Conservation (phyloP, 1,140 invertebrate genomes). For the Drosophila nannoptera region DNA sequence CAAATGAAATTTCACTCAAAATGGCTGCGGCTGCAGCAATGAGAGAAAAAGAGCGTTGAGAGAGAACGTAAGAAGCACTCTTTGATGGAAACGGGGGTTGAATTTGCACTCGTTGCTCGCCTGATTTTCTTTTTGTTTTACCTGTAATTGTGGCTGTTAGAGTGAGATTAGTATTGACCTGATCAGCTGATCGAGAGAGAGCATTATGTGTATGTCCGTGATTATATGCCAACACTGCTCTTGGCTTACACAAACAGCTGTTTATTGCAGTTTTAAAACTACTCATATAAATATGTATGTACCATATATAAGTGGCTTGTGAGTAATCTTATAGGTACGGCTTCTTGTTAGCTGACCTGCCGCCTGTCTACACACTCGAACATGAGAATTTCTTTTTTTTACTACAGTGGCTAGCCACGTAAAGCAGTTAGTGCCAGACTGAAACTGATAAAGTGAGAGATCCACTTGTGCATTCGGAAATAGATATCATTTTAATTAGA, state of each 20-base stretch:
- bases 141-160: constrained; percentile 24
- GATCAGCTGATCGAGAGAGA: constrained; percentile 63
- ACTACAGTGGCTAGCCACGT: neutral
- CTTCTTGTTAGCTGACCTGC: neutral
- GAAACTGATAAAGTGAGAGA: constrained; percentile 28
- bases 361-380: constrained; percentile 1
- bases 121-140: constrained; percentile 23
- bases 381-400: neutral
- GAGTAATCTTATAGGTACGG: constrained; percentile 14
- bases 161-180: constrained; percentile 27
- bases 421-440: neutral
- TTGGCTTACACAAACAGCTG: constrained; percentile 39
- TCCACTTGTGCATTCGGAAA: constrained; percentile 18
- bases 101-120: constrained; percentile 21
- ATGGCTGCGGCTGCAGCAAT: constrained; percentile 31
- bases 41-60: neutral
- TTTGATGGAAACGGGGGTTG: constrained; percentile 19
- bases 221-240: neutral
- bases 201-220: constrained; percentile 2
- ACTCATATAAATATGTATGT: neutral
- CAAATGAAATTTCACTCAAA: constrained; percentile 53
- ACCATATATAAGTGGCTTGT: neutral
- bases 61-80: constrained; percentile 4
- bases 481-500: constrained; percentile 36
- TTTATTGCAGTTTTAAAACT: constrained; percentile 19